Evolutionary conservation across 2,888 invertebrate genomes (phyloP).

Genomic region (Melanargia galathea): DNA sequence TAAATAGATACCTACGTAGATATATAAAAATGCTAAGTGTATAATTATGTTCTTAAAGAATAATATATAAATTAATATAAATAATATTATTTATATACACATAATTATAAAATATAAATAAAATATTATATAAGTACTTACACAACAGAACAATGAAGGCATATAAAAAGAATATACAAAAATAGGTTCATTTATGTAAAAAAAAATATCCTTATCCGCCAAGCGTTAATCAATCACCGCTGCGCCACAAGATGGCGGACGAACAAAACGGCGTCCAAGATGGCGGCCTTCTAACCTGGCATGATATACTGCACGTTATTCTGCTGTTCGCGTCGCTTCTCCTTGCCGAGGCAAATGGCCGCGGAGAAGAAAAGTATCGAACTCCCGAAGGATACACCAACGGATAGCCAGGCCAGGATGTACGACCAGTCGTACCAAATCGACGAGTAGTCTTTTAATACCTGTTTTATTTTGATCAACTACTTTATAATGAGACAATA

Average conservation of each 20-base stretch:
- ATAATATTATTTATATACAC: too few species aligned
- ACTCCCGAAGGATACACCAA: constrained; percentile 88
- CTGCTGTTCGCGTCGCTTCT: constrained; percentile 87
- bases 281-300: constrained; percentile 87
- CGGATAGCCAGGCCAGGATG: constrained; percentile 91
- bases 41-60: too few species aligned
- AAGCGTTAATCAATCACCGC: constrained; percentile 64
- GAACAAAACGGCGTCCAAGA: constrained; percentile 58
- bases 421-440: constrained; percentile 93
- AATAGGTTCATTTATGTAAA: constrained; percentile 22
- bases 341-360: constrained; percentile 89
- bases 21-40: too few species aligned
- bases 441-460: constrained; percentile 87
- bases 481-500: background rate
- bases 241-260: constrained; percentile 42
- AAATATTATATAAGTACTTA: constrained; percentile 3
- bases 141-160: constrained; percentile 22
- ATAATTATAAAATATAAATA: constrained; percentile 20
- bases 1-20: too few species aligned
- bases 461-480: constrained; percentile 69
- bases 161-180: constrained; percentile 34
- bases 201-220: constrained; percentile 54
- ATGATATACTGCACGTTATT: constrained; percentile 94
- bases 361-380: constrained; percentile 90
- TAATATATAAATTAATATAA: too few species aligned